Evolutionary conservation across 2,797 vertebrate genomes (phyloP).

Genomic region (Vireo griseus): DNA sequence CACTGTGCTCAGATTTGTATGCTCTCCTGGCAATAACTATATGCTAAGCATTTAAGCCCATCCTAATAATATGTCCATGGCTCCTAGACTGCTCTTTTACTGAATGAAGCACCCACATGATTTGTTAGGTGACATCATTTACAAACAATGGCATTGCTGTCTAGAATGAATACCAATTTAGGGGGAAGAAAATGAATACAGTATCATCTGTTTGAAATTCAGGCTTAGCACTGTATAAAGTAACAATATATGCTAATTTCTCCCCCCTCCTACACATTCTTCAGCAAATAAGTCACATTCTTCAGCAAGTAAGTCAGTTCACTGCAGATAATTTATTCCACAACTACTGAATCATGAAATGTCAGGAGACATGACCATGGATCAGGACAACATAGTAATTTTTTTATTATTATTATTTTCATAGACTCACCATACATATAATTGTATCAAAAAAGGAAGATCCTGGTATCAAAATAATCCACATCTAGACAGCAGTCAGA

Average conservation of each 20-base stretch:
- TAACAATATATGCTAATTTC: conserved; percentile 26
- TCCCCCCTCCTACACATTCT: conserved; percentile 30
- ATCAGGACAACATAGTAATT: background rate
- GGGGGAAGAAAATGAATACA: background rate
- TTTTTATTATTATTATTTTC: background rate
- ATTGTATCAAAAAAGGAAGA: background rate
- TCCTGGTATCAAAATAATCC: background rate
- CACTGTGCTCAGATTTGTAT: background rate
- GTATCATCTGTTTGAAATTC: background rate
- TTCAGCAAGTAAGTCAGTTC: conserved; percentile 25
- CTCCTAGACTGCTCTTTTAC: background rate
- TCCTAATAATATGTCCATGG: background rate
- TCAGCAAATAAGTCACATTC: conserved; percentile 50
- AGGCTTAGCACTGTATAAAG: background rate
- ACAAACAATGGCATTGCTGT: conserved; percentile 17
- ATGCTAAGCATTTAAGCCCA: background rate
- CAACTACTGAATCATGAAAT: conserved; percentile 1
- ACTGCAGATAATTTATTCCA: conserved; percentile 38
- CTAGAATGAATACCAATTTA: background rate
- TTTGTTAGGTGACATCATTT: conserved; percentile 33
- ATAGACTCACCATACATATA: background rate
- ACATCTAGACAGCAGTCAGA: background rate
- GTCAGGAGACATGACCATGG: background rate
- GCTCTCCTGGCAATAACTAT: background rate
- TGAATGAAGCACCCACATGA: background rate